Evolutionary conservation across 1,140 invertebrate species (phyloP), one percentile per base, ranked within the genome.

Genomic region (Homalodisca vitripennis): DNA sequence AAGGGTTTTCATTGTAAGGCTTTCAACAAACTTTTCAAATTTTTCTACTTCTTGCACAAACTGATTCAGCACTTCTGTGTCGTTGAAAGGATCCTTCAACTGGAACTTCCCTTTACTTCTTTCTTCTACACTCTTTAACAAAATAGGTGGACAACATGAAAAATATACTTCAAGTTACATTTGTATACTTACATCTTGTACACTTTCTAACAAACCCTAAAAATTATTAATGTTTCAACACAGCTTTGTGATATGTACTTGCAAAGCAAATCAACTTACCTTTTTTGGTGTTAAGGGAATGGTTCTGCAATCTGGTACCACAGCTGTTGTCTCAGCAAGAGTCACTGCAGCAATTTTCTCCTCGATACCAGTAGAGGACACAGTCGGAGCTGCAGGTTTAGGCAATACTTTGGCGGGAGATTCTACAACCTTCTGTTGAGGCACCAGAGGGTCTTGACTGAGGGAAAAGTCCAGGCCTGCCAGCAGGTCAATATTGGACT

Each of bases 31-130:
- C 75, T 93, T 93, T 73, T 94, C 91, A 74, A 93, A 90, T 76
- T 90, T 91, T 72, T 97, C 94, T 0, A 95, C 90, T 76, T 97
- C 94, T 66, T 86, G 86, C 3, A 89, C 85, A 77, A 98, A 95
- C 73, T 89, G 88, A 71, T 90, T 87, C 20, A 95, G 79, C 0
- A 86, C 81, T 71, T 86, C 84, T 0, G 88, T 84, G 78, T 95
- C 90, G 3, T 68, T 32, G 53, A 72, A 70, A 1, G 73, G 69
- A 70, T 74, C 73, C 69, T 68, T 73, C 0, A 66, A 17, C 17
- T 66, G 65, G 57, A 62, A 62, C 60, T 70, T 72, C 20, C 46
- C 69, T 22, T 3, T 3, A 2, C 24, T n/a, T n/a, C 63, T 70
- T 13, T 53, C 62, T 29, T 70, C 62, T 14, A 22, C 3, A 22